Conservation (phyloP, 2,797 vertebrate species). For the Morelia viridis region DNA sequence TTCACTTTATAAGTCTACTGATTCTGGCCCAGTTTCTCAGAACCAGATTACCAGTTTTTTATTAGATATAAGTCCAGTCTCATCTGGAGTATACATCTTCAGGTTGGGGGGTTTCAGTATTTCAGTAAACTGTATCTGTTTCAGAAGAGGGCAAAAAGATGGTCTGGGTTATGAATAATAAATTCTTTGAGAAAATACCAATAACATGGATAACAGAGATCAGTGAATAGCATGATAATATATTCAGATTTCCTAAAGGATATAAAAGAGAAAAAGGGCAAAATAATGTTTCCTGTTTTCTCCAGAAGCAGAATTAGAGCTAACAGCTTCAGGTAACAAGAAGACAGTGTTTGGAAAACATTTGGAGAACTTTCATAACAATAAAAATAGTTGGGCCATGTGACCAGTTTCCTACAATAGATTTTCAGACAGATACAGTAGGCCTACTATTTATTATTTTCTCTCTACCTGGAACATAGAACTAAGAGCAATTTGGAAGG, state of each 20-base stretch:
- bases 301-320: background rate
- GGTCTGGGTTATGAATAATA: background rate
- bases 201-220: background rate
- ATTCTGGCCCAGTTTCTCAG: background rate
- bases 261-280: background rate
- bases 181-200: background rate
- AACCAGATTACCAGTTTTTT: background rate
- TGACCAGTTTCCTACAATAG: background rate
- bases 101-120: background rate
- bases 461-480: too few relatives aligned
- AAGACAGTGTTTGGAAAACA: too few relatives aligned
- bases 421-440: too few relatives aligned
- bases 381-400: background rate
- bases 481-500: background rate
- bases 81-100: background rate
- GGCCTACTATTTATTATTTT: too few relatives aligned
- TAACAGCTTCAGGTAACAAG: background rate
- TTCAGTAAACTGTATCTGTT: background rate
- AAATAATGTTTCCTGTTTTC: too few relatives aligned
- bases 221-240: background rate
- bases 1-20: background rate
- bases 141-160: background rate
- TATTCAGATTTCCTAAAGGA: background rate
- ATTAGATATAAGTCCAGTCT: background rate
- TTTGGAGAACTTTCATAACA: background rate